Conservation (phyloP, 2,888 invertebrate genomes). For the Spisula subtruncata region DNA sequence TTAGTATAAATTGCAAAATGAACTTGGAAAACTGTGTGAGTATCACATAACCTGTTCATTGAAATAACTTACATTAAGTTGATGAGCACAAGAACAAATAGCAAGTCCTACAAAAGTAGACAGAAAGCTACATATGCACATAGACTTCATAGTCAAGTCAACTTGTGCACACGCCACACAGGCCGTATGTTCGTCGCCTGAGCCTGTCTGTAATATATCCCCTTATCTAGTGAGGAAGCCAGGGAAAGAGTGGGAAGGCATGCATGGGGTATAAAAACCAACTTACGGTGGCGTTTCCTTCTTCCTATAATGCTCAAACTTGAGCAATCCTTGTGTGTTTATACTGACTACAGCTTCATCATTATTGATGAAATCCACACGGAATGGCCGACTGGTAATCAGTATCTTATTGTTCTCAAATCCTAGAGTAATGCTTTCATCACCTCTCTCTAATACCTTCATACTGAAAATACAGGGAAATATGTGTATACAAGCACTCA, state of each 20-base stretch:
- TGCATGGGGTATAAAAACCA: not conserved
- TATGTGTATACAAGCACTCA: no score
- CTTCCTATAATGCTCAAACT: slow-evolving; percentile 93
- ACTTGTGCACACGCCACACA: no score
- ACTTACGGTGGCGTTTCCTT: slow-evolving; percentile 65
- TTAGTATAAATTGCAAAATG: no score
- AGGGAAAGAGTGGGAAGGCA: not conserved
- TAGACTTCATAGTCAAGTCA: no score
- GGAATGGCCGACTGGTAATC: slow-evolving; percentile 93
- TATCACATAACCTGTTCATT: no score
- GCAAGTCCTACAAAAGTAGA: no score
- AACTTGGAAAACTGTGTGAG: no score
- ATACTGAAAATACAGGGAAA: slow-evolving; percentile 87
- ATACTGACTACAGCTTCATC: slow-evolving; percentile 92
- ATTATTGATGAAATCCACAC: slow-evolving; percentile 90
- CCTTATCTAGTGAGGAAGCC: not conserved
- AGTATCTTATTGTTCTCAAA: slow-evolving; percentile 89
- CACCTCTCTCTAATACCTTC: slow-evolving; percentile 89
- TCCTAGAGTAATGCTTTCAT: slow-evolving; percentile 89
- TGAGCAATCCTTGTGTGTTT: slow-evolving; percentile 96
- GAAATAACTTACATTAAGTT: no score
- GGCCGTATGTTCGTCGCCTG: no score
- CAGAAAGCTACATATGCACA: no score
- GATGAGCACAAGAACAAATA: no score
- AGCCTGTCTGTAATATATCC: not conserved